Percentiles rank a stretch among this genome's conserved stretches.
Conservation (phyloP, 2,797 vertebrate species). For the Triplophysa bombifrons region DNA sequence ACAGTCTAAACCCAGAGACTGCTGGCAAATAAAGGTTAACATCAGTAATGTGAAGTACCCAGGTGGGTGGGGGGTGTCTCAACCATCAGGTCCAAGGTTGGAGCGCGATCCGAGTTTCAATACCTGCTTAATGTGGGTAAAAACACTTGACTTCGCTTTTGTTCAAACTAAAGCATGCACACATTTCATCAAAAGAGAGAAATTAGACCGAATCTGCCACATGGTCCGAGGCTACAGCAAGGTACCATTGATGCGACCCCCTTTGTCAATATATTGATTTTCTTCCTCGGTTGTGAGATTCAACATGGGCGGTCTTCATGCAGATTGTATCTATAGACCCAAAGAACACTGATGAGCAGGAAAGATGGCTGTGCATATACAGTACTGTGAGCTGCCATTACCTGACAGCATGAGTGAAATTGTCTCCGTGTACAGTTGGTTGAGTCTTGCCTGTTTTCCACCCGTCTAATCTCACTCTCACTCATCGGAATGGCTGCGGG, state of each 20-base stretch:
- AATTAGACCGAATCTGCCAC: slow-evolving; percentile 4
- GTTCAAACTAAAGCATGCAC: slow-evolving; percentile 31
- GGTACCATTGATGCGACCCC: slow-evolving; percentile 13
- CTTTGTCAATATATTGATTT: slow-evolving; percentile 37
- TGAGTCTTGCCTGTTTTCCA: background rate
- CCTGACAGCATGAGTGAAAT: slow-evolving; percentile 32
- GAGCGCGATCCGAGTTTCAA: background rate
- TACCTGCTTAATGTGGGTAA: background rate
- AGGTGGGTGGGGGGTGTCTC: background rate
- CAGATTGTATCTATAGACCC: slow-evolving; percentile 26
- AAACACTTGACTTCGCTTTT: slow-evolving; percentile 41
- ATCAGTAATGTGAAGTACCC: slow-evolving; percentile 30
- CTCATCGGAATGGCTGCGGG: slow-evolving; percentile 3
- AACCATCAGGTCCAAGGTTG: background rate
- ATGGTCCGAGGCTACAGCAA: slow-evolving; percentile 15
- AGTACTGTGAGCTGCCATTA: slow-evolving; percentile 4
- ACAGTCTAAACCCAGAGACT: slow-evolving; percentile 57
- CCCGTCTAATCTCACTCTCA: slow-evolving; percentile 6
- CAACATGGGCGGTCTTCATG: slow-evolving; percentile 24
- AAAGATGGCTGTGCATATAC: slow-evolving; percentile 21
- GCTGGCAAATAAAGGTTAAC: slow-evolving; percentile 47
- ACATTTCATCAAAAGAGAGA: slow-evolving; percentile 47
- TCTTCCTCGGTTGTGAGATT: slow-evolving; percentile 15
- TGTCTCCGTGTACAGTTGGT: background rate
- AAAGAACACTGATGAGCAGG: slow-evolving; percentile 32